Conservation (phyloP, 64 coral and sea anemone species). For the Platygyra sinensis region DNA sequence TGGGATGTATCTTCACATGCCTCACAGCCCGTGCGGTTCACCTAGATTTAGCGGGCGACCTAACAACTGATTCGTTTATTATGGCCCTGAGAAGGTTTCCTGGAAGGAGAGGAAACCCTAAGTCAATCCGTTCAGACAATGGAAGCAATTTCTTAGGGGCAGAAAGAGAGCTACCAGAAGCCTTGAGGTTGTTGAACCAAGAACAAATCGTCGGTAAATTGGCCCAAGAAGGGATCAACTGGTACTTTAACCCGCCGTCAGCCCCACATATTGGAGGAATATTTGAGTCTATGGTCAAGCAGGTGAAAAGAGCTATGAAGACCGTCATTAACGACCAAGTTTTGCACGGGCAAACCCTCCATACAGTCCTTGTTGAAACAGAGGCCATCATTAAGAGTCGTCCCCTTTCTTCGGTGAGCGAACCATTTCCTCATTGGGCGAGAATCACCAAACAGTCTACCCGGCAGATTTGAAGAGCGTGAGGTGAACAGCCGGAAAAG, state of each 20-base stretch:
- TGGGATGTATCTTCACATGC: conserved; percentile 59
- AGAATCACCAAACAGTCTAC: conserved; percentile 7
- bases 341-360: conserved; percentile 9
- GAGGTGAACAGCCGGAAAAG: conserved; percentile 11
- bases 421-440: conserved; percentile 49
- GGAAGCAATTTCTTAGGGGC: conserved; percentile 23
- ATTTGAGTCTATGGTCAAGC: conserved; percentile 50
- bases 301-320: conserved; percentile 48
- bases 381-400: conserved; percentile 33
- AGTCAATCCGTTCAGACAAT: conserved; percentile 22
- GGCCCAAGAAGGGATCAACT: background rate
- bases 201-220: background rate
- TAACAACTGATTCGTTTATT: conserved; percentile 36
- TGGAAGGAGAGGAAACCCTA: conserved; percentile 36
- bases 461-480: conserved; percentile 6
- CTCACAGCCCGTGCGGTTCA: conserved; percentile 27
- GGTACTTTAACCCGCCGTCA: conserved; percentile 30
- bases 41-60: conserved; percentile 10
- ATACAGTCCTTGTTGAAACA: conserved; percentile 27
- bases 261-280: conserved; percentile 36
- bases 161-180: background rate
- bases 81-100: conserved; percentile 37
- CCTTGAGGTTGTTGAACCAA: conserved; percentile 2
- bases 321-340: conserved; percentile 3
- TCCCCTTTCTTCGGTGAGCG: conserved; percentile 10